Evolutionary conservation across 2,888 invertebrate species (phyloP).

Genomic region (Nipponacmea schrenckii): DNA sequence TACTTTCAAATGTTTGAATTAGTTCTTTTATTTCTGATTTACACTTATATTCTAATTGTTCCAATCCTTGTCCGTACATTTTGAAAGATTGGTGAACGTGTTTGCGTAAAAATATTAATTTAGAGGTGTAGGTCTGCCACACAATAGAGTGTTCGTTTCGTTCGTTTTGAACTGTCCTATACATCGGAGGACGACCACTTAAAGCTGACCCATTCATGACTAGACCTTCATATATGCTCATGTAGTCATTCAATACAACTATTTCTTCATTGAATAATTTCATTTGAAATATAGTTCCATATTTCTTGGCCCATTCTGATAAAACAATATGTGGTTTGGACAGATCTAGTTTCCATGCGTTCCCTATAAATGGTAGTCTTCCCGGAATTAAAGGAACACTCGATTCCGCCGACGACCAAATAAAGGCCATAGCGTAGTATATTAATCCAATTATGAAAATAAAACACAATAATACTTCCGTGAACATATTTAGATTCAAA

Average conservation of each 20-base stretch:
- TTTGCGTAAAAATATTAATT: conserved; percentile 49
- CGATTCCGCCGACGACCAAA: background rate
- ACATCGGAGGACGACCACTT: conserved; percentile 55
- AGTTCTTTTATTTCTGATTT: conserved; percentile 34
- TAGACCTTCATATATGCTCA: conserved; percentile 50
- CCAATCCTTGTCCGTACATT: conserved; percentile 30
- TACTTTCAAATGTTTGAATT: background rate
- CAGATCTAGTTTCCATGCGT: conserved; percentile 38
- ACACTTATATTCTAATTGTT: conserved; percentile 42
- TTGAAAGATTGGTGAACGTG: conserved; percentile 25
- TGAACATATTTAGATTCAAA: no score
- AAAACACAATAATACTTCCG: no score
- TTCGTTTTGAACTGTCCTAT: conserved; percentile 41
- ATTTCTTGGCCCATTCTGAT: conserved; percentile 40
- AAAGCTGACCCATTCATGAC: conserved; percentile 46
- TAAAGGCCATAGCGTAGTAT: no score
- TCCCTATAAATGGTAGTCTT: conserved; percentile 46
- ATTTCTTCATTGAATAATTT: conserved; percentile 49
- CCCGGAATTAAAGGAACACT: conserved; percentile 38
- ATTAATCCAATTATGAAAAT: no score
- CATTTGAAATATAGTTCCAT: conserved; percentile 52
- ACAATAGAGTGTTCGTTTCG: conserved; percentile 49
- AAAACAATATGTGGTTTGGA: conserved; percentile 44
- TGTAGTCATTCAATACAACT: conserved; percentile 53
- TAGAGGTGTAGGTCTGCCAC: conserved; percentile 55